These are phyloP conservation scores for Poeciliopsis occidentalis DNA, from an alignment of 2,113 vertebrate species.

Conservation along the genomic window DNA sequence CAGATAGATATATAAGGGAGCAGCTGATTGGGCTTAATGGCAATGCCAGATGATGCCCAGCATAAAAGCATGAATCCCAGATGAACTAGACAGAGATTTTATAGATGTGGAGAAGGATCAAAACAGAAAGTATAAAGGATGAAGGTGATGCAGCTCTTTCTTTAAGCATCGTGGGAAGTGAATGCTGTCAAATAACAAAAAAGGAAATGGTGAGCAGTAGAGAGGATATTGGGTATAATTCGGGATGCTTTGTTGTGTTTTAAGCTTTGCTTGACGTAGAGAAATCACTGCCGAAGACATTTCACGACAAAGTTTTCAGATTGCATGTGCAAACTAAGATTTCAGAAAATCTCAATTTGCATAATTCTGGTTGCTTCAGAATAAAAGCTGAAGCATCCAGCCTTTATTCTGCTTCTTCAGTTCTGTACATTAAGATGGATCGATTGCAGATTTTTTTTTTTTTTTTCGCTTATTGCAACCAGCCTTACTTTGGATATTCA, in stretches of 20 bases:
- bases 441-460: background rate
- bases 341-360: background rate
- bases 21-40: background rate
- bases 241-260: background rate
- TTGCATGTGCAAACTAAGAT: background rate
- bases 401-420: background rate
- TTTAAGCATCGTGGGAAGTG: background rate
- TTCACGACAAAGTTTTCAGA: background rate
- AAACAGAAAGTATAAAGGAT: background rate
- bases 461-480: background rate
- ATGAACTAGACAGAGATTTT: background rate
- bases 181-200: background rate
- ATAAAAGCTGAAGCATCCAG: background rate
- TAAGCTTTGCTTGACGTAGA: background rate
- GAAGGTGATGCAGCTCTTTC: background rate
- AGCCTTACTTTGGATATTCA: background rate
- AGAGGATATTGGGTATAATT: background rate
- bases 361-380: too few relatives aligned
- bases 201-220: background rate
- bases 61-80: background rate
- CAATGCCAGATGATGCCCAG: background rate
- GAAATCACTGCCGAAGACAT: background rate
- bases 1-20: background rate
- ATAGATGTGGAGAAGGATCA: background rate
- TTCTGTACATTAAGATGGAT: background rate